phyloP scores from a whole-genome alignment of 30 jellyfish, hydroid and myxozoan genomes.

The Rhopilema esculentum region DNA sequence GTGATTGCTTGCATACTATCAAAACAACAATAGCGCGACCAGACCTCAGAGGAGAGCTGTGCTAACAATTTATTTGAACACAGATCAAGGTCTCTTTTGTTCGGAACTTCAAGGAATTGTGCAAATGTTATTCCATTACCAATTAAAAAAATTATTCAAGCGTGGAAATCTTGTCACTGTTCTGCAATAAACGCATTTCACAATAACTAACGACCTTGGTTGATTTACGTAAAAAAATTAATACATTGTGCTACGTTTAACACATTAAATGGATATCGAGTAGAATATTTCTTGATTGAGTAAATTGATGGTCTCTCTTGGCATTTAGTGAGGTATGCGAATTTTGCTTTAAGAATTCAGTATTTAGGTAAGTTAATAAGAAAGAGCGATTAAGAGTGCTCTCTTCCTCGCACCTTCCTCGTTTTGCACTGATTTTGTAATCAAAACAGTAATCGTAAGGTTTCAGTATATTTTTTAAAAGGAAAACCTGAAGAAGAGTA shows the following conservation, averaged over 20 bases:
- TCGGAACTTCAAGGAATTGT: neutral
- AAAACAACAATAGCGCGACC: neutral
- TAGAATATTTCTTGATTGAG: neutral
- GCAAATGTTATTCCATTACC: neutral
- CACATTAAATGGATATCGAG: neutral
- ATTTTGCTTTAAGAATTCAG: neutral
- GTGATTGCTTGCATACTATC: neutral
- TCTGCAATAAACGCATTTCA: neutral
- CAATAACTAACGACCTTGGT: neutral
- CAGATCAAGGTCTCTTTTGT: neutral
- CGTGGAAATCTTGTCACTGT: neutral
- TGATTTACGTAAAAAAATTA: neutral
- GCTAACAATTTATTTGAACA: neutral
- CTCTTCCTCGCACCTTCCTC: neutral
- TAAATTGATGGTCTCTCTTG: neutral
- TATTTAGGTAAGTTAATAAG: neutral
- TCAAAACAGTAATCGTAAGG: no score
- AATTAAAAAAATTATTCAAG: neutral
- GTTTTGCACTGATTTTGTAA: no score
- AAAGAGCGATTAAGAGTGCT: neutral
- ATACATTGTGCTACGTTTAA: neutral
- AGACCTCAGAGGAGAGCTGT: neutral
- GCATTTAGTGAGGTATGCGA: neutral
- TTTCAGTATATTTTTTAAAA: no score
- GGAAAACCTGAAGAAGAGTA: no score